Evolutionary conservation across 2,888 invertebrate genomes (phyloP).

Genomic region (Taphrorychus bicolor): DNA sequence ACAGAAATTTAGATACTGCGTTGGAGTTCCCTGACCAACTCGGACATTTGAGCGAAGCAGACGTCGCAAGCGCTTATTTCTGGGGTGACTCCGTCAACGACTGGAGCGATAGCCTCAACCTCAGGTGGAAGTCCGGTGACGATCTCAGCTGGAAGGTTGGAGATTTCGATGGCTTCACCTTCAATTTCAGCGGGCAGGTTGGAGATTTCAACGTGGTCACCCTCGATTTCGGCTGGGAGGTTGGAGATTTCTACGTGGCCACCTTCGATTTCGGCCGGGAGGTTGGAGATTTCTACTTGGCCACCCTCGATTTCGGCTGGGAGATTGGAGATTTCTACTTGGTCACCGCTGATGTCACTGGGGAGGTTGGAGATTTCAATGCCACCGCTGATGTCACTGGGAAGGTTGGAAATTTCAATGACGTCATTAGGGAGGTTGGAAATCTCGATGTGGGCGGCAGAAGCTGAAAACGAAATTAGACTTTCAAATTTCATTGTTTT

Average conservation of each 20-base stretch:
- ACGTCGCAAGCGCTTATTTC: constrained; percentile 16
- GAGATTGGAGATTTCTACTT: constrained; percentile 18
- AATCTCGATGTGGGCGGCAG: constrained; percentile 2
- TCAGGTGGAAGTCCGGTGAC: neutral
- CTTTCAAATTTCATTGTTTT: too few species aligned
- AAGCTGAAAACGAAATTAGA: neutral
- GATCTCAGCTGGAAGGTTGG: constrained; percentile 14
- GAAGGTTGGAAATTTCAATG: constrained; percentile 19
- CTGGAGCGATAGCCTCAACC: neutral
- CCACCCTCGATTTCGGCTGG: constrained; percentile 16
- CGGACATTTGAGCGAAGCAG: constrained; percentile 33
- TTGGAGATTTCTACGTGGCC: constrained; percentile 11
- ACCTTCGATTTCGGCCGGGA: constrained; percentile 18
- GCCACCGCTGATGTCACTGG: constrained; percentile 9
- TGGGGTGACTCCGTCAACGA: neutral
- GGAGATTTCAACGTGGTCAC: constrained; percentile 11
- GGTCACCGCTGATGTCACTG: constrained; percentile 2
- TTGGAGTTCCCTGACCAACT: constrained; percentile 9
- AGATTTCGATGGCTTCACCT: constrained; percentile 9
- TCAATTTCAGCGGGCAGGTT: constrained; percentile 18
- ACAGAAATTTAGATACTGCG: neutral
- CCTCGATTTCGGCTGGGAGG: constrained; percentile 22
- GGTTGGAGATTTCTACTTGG: constrained; percentile 13
- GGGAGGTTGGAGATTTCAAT: constrained; percentile 27
- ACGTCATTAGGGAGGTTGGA: constrained; percentile 15